Base-by-base conservation (phyloP, 2,113 vertebrate species). In the Carollia perspicillata region DNA sequence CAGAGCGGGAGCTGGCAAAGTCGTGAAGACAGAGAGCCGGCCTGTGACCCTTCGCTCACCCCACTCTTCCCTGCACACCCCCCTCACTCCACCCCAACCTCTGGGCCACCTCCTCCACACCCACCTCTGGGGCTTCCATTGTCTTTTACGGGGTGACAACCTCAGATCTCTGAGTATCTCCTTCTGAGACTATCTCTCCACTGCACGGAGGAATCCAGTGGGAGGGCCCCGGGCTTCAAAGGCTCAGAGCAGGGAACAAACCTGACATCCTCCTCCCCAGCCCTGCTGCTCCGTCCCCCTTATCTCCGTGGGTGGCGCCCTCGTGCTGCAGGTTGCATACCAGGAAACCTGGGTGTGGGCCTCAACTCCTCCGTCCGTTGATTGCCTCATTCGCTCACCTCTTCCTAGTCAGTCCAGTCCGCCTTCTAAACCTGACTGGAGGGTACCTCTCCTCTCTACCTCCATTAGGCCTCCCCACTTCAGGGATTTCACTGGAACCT, bases 401-500 rank as follows among this genome's bases (percentile, higher is more conserved):
- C 2, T 1, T 33, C 53, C 53, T 16, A 40, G 37, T 37, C 0
- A 0, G 14, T 71, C 35, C 0, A 0, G 14, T 71, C 35, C 60
- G 28, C 44, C 78, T 77, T 88, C n/a, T 49, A 5, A 26, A 40
- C 4, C 0, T 33, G 47, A 60, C 63, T 26, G 3, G 6, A 22
- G 37, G 78, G 53, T 18, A 7, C 26, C 22, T 89, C 47, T 33
- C 6, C 0, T 28, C 51, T 51, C 42, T 60, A 4, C 3, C 5
- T 22, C 58, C 40, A 8, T 30, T 14, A 8, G 44, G 33, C 49
- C 35, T 89, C 60, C 35, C 65, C 66, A 28, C 53, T 28, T 28
- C 47, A 72, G 79, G 37, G 37, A 16, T 14, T 23, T n/a, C 60
- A 49, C 18, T 3, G 11, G 26, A 30, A 42, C 60, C 37, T 68